Conservation (phyloP, 2,797 vertebrate species). For the Falco naumanni region DNA sequence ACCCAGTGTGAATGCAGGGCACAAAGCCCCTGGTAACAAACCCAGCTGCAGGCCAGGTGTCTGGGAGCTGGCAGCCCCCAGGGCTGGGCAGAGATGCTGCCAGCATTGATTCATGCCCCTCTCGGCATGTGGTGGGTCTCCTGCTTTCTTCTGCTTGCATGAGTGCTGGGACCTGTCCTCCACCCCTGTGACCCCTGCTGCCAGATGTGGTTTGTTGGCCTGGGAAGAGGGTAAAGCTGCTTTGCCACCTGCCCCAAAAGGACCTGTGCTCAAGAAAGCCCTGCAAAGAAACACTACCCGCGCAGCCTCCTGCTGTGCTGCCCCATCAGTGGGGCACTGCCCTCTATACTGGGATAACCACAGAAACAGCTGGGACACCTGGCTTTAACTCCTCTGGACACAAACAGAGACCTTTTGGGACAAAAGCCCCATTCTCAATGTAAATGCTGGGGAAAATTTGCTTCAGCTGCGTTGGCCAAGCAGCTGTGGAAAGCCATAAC, state of each 20-base stretch:
- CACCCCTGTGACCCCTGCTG: accelerated
- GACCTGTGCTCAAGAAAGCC: background rate
- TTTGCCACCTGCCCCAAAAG: background rate
- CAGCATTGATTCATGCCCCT: background rate
- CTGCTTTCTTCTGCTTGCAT: background rate
- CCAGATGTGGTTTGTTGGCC: background rate
- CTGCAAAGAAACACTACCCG: background rate
- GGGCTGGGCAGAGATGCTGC: background rate
- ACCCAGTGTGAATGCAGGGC: background rate
- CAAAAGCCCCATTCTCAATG: background rate
- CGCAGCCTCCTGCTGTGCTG: background rate
- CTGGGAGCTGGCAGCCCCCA: background rate
- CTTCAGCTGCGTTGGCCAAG: background rate
- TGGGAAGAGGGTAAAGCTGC: background rate
- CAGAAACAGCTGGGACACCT: background rate
- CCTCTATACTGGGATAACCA: accelerated
- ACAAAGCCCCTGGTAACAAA: background rate
- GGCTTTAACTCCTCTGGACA: background rate
- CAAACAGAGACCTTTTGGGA: background rate
- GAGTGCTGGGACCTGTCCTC: background rate
- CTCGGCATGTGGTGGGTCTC: background rate
- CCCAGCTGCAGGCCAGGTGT: background rate
- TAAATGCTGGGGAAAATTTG: background rate
- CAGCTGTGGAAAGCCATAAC: background rate
- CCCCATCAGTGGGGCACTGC: background rate